Base-by-base conservation (phyloP, 2,113 vertebrate species). In the Aptenodytes patagonicus region DNA sequence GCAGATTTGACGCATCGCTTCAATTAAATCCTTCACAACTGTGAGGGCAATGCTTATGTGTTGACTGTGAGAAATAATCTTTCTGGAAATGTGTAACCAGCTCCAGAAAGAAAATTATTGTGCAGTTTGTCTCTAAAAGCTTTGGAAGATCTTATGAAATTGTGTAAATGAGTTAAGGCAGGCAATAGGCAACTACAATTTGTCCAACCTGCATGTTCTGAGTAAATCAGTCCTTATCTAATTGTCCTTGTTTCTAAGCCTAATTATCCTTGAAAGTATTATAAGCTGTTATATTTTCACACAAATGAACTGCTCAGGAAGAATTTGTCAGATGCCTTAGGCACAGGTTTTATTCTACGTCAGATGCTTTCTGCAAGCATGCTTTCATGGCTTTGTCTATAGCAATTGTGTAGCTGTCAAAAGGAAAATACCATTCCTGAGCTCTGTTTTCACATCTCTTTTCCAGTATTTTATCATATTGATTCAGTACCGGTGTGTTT, bases 231-330 rank as follows among this genome's bases (percentile, higher is more conserved):
- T 58, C 77, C 60, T 91, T 84, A 79, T 66, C 81, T 95, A 93
- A 94, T 95, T 80, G 68, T 76, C 83, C 91, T 87, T 79, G 49
- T 65, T 95, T 61, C 70, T 87, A 84, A 94, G 79, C 40, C 40
- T 92, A 94, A 94, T 91, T 95, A 84, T 80, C 93, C 91, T 93
- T 95, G 89, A 85, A 95, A 73, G 29, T 62, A 85, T 91, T 69
- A 77, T 65, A 76, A 87, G 49, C 61, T 58, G 17, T 18, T 94
- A 66, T 46, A 83, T 85, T 93, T 93, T 80, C 73, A 91, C 70
- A 91, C 16, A 89, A 94, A 66, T 87, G 6, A 90, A 75, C 55
- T 81, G 47, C 79, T 93, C 46, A 47, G 60, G 47, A 90, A 66
- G 85, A 93, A 93, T 83, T 65, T 24, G 1, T 87, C 76, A 92